phyloP scores from a whole-genome alignment of 2,113 vertebrate species.

The Centropus bengalensis region DNA sequence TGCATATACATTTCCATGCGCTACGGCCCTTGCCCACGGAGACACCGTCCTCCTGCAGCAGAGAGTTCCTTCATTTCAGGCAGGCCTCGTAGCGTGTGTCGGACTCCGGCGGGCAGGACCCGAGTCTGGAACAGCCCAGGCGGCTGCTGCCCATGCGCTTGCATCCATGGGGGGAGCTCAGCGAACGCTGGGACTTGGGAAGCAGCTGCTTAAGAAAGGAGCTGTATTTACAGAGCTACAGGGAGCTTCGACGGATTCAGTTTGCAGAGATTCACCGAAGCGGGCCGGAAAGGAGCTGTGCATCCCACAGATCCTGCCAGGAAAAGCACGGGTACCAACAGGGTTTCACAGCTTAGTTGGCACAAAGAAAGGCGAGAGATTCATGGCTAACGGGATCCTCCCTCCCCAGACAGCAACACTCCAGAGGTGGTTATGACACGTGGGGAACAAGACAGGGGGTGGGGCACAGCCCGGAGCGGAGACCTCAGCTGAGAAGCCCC shows the following conservation, averaged over 20 bases:
- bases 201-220: background rate
- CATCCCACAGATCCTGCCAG: background rate
- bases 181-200: background rate
- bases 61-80: constrained; percentile 20
- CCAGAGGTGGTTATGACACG: background rate
- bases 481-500: background rate
- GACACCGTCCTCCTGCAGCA: background rate
- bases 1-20: background rate
- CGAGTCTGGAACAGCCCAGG: background rate
- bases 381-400: background rate
- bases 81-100: background rate
- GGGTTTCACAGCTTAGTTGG: constrained; percentile 56
- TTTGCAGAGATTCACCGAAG: background rate
- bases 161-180: background rate
- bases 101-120: background rate
- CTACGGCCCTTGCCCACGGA: background rate
- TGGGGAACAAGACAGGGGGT: background rate
- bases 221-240: constrained; percentile 51
- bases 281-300: background rate
- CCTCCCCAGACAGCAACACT: background rate
- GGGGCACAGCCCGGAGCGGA: background rate
- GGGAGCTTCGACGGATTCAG: background rate
- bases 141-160: background rate
- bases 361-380: background rate
- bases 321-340: background rate